Evolutionary conservation across 2,797 vertebrate species (phyloP), one percentile per base, ranked within the genome.

Genomic region (Lates japonicus): DNA sequence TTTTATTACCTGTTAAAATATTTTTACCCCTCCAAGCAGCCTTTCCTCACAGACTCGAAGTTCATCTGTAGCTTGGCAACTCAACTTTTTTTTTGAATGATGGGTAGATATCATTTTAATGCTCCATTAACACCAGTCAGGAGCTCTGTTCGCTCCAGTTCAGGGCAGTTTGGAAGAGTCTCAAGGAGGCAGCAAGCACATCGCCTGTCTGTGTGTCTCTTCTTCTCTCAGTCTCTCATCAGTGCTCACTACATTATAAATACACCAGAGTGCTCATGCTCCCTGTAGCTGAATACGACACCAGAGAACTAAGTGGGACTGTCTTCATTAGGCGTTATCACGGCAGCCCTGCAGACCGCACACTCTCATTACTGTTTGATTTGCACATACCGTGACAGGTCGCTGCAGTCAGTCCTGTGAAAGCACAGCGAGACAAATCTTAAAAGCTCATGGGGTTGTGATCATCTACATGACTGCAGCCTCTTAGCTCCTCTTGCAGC

Each of bases 1-100:
- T 63, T 55, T 67, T 74, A 65, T 69, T 35, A 19, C 62, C 44
- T 22, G 39, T n/a, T 60, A 22, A 49, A 49, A 57, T 69, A 64
- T 49, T 57, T 76, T 60, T 31, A 39, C 22, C 20, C 19, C 41
- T 16, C 52, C 3, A 16, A 51, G 20, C 22, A 49, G 39, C 3
- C 4, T 41, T 14, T 20, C 31, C 62, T 22, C 55, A 22, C 41
- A 20, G 37, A 44, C 51, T n/a, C 61, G 5, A 49, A 17, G 70
- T 54, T n/a, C 9, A 59, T 64, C 41, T 80, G 80, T 79, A 84
- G 74, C 76, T 55, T 57, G 65, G 78, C 78, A 85, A 82, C 84
- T 31, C 60, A 71, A 64, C 42, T 10, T 54, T 31, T n/a, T n/a
- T n/a, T n/a, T n/a, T n/a, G 1, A 48, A 3, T n/a, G 52, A 76